These are phyloP conservation scores for Nemotelus pantherinus DNA, from an alignment of 2,888 invertebrate species.

Conservation along the genomic window DNA sequence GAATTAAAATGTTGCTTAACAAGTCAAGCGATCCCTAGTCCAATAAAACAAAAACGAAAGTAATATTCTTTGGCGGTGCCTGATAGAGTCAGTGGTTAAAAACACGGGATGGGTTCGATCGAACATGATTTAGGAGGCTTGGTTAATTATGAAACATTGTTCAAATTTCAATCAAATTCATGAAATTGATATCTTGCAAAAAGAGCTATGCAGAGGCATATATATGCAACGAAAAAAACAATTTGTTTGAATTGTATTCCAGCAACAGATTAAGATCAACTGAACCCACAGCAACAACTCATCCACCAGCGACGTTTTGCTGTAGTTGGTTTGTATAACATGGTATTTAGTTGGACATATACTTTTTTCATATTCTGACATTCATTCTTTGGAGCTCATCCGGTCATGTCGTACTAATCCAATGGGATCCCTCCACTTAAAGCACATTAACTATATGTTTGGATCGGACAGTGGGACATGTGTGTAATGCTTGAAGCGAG, in stretches of 20 bases:
- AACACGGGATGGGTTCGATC: not conserved
- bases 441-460: not conserved
- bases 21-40: not conserved
- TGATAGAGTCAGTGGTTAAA: not conserved
- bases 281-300: too few species aligned
- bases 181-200: too few species aligned
- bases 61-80: not conserved
- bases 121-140: too few species aligned
- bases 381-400: constrained; percentile 27
- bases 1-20: not conserved
- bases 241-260: too few species aligned
- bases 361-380: not conserved
- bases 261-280: too few species aligned
- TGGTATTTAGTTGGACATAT: constrained; percentile 9
- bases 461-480: not conserved
- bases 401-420: constrained; percentile 30
- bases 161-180: too few species aligned
- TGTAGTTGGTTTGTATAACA: too few species aligned
- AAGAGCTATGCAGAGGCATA: too few species aligned
- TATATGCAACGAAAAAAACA: too few species aligned
- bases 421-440: not conserved
- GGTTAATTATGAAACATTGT: too few species aligned
- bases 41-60: not conserved
- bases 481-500: not conserved
- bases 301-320: too few species aligned